These are phyloP conservation scores for Trichosurus vulpecula DNA, from an alignment of 2,797 vertebrate species.

Conservation along the genomic window DNA sequence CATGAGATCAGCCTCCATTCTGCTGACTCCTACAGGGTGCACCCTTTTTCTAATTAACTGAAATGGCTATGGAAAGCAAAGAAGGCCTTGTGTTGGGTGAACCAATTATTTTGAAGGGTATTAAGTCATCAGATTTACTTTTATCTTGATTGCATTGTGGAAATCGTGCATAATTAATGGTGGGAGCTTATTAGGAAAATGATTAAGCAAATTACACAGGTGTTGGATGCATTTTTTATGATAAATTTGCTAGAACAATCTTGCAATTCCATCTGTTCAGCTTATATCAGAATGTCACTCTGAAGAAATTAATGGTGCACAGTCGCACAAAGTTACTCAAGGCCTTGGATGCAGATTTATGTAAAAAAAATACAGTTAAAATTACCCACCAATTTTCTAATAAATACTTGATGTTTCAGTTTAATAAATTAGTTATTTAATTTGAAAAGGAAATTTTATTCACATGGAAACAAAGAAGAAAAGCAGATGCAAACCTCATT, in stretches of 20 bases:
- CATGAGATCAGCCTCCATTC: slow-evolving; percentile 85
- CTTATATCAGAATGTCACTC: slow-evolving; percentile 95
- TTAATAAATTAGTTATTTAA: slow-evolving; percentile 81
- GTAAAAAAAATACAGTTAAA: slow-evolving; percentile 76
- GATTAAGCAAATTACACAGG: slow-evolving; percentile 99
- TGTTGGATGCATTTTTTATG: slow-evolving; percentile 99
- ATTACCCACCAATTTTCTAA: slow-evolving; percentile 81
- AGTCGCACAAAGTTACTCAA: slow-evolving; percentile 88
- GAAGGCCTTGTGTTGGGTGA: slow-evolving; percentile 91
- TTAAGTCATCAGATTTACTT: slow-evolving; percentile 99
- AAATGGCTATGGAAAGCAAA: slow-evolving; percentile 89
- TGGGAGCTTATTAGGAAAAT: slow-evolving; percentile 99
- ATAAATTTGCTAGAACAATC: slow-evolving; percentile 98
- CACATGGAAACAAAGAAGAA: slow-evolving; percentile 79
- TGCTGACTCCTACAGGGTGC: slow-evolving; percentile 89
- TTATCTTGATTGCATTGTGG: slow-evolving; percentile 99
- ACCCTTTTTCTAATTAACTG: slow-evolving; percentile 92
- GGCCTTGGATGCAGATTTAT: slow-evolving; percentile 85
- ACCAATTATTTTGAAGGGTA: slow-evolving; percentile 99
- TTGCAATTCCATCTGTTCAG: slow-evolving; percentile 97
- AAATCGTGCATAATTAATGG: slow-evolving; percentile 99
- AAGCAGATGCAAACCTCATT: slow-evolving; percentile 72
- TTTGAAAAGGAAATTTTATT: slow-evolving; percentile 80
- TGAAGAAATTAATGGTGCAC: slow-evolving; percentile 92
- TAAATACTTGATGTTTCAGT: slow-evolving; percentile 79